phyloP scores from a whole-genome alignment of 2,797 vertebrate species.

The Lycodopsis pacificus region DNA sequence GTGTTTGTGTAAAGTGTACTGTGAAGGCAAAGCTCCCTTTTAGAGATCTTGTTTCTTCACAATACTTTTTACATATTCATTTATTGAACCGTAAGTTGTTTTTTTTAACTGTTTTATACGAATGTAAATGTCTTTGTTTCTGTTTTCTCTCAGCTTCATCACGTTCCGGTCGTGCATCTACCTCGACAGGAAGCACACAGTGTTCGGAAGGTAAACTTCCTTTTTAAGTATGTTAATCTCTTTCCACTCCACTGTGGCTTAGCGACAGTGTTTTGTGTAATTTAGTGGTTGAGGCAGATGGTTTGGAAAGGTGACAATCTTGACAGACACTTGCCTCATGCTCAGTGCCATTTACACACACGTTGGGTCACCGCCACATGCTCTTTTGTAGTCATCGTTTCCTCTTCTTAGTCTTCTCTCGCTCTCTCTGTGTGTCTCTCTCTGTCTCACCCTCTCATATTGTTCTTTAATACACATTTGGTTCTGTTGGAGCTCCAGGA shows the following conservation, averaged over 20 bases:
- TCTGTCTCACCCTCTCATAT: no score
- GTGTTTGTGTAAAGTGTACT: background rate
- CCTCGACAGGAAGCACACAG: conserved; percentile 94
- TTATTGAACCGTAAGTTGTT: background rate
- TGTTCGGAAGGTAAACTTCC: conserved; percentile 91
- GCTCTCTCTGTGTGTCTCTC: no score
- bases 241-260: background rate
- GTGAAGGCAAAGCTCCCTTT: background rate
- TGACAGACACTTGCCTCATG: conserved; percentile 11
- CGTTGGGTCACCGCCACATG: background rate
- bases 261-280: background rate
- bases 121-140: background rate
- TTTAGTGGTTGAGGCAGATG: background rate
- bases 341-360: background rate
- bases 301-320: conserved; percentile 7
- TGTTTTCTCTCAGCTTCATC: conserved; percentile 88
- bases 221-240: background rate
- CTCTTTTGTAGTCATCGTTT: background rate
- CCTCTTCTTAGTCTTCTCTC: background rate
- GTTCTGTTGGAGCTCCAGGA: no score
- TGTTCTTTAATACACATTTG: no score
- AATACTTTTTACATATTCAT: background rate
- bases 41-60: background rate
- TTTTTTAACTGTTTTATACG: background rate
- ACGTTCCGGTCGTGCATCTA: conserved; percentile 96